Conservation (phyloP, 1,140 invertebrate species). For the Piezodorus guildinii region DNA sequence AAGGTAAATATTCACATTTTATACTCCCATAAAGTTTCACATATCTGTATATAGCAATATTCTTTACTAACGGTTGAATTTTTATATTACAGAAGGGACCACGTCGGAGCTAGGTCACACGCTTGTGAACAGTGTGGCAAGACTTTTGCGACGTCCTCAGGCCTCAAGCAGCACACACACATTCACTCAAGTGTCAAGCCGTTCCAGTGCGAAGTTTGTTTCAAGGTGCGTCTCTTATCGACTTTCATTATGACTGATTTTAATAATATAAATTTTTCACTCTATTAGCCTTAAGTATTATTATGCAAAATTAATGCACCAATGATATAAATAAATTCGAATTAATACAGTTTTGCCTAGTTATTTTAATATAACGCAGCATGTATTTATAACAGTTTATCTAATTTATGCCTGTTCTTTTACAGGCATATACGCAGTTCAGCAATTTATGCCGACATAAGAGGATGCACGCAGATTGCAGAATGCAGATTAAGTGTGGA, state of each 20-base stretch:
- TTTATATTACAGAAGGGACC: constrained; percentile 47
- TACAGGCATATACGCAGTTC: constrained; percentile 97
- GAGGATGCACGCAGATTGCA: constrained; percentile 90
- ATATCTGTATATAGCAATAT: too few species aligned
- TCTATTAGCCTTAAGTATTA: too few species aligned
- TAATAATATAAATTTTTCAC: too few species aligned
- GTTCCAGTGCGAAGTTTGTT: constrained; percentile 88
- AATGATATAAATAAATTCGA: too few species aligned
- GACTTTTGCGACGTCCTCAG: constrained; percentile 93
- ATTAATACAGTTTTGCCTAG: too few species aligned
- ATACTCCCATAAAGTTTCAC: too few species aligned
- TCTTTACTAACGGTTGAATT: not conserved
- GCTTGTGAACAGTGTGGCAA: constrained; percentile 96
- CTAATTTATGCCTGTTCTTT: constrained; percentile 33
- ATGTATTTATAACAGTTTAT: not conserved
- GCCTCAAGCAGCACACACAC: constrained; percentile 97
- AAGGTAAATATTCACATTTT: constrained; percentile 11
- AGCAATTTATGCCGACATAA: constrained; percentile 98
- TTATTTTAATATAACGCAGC: too few species aligned
- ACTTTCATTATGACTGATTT: not conserved
- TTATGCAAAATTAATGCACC: too few species aligned
- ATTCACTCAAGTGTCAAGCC: constrained; percentile 98
- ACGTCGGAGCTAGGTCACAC: constrained; percentile 85
- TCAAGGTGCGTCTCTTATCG: constrained; percentile 44
- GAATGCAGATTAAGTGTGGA: constrained; percentile 77